Base-by-base conservation (phyloP, 2,113 vertebrate species). In the Chelonoidis abingdonii region DNA sequence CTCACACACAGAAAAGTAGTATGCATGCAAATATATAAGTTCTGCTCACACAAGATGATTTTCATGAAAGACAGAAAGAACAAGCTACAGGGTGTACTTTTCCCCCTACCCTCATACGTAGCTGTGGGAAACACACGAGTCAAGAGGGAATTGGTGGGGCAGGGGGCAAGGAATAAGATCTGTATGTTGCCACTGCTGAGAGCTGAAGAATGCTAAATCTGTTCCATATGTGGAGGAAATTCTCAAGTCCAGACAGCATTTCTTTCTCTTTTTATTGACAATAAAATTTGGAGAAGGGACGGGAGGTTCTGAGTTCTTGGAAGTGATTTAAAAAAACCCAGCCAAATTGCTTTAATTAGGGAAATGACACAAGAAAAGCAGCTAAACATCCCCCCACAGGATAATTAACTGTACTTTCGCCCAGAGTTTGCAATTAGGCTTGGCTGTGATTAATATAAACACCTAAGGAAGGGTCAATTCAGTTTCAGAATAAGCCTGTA, bases 221-320 rank as follows among this genome's bases (percentile, higher is more conserved):
- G 86, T 96, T 98, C 97, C 97, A 97, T 87, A 96, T 97, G 97
- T 10, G 92, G 96, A 98, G 98, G 97, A 98, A 98, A 97, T 95
- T 97, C 97, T 97, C 92, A 27, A 89, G 89, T 84, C 95, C 95
- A 95, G 96, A 86, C 96, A 57, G 95, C 59, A 19, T 97, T 97
- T 96, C 94, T 95, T 91, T 79, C 91, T 62, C 81, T 91, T 95
- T 97, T 97, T 97, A 95, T 92, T 93, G 97, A 97, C 95, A 96
- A 91, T 92, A 95, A 97, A 94, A 95, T 92, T 95, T 91, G 79
- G 85, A 56, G 78, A 82, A 91, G 84, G 83, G 35, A 14, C 35
- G 91, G 92, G 79, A 87, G 83, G 87, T 50, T 95, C 6, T 1
- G 80, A 91, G 62, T 75, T 93, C 80, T 84, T 38, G 83, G 25